These are phyloP conservation scores for Takifugu bimaculatus DNA, from an alignment of 2,113 vertebrate genomes.

Conservation along the genomic window DNA sequence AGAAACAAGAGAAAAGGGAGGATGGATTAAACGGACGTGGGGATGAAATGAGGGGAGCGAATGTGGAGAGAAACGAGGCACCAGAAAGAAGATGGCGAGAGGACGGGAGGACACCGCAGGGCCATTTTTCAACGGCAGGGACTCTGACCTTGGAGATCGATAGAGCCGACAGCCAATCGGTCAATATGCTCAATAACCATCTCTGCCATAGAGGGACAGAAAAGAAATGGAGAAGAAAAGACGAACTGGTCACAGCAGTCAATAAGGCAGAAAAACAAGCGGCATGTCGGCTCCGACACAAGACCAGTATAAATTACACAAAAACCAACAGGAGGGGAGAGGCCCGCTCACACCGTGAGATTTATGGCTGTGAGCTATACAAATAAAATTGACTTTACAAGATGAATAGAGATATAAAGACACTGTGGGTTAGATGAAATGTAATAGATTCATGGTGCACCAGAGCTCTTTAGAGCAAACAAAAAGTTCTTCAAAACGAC, in stretches of 20 bases:
- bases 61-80: conserved; percentile 6
- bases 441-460: background rate
- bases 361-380: background rate
- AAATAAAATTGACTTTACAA: background rate
- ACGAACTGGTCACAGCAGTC: conserved; percentile 29
- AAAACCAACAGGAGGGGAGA: conserved; percentile 12
- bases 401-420: conserved; percentile 1
- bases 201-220: conserved; percentile 16
- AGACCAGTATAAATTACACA: conserved; percentile 16
- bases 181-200: conserved; percentile 58
- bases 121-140: conserved; percentile 56
- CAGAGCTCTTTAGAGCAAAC: background rate
- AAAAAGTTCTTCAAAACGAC: too few species aligned
- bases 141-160: conserved; percentile 55
- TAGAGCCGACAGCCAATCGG: conserved; percentile 57
- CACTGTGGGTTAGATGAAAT: conserved; percentile 3
- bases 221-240: conserved; percentile 11
- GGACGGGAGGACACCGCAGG: conserved; percentile 16
- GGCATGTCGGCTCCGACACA: conserved; percentile 24
- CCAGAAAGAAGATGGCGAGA: background rate
- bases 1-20: conserved; percentile 15
- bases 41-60: conserved; percentile 32
- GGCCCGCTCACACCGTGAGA: background rate
- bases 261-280: conserved; percentile 40
- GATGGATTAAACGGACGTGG: conserved; percentile 6